These are phyloP conservation scores for Crenichthys baileyi DNA, from an alignment of 2,797 vertebrate genomes.

Conservation along the genomic window DNA sequence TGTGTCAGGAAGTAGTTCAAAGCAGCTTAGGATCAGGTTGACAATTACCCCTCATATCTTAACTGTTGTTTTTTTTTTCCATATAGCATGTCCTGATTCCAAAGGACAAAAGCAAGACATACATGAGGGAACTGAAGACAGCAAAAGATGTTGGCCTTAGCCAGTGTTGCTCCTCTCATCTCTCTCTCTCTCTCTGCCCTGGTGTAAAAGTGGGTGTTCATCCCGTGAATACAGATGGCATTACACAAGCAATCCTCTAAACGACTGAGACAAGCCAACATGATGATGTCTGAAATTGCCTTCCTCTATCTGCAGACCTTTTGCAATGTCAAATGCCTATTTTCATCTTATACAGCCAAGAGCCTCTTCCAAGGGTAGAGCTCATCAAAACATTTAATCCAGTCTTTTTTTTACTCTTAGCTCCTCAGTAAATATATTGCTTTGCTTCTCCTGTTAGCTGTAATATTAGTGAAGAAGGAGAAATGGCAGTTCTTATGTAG, in stretches of 20 bases:
- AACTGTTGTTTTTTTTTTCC: conserved; percentile 23
- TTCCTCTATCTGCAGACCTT: conserved; percentile 55
- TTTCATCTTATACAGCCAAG: conserved; percentile 59
- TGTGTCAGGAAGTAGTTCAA: conserved; percentile 24
- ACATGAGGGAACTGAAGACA: conserved; percentile 57
- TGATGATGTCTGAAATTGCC: conserved; percentile 70
- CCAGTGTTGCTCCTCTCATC: conserved; percentile 45
- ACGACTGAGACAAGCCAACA: conserved; percentile 74
- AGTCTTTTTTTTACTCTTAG: conserved; percentile 28
- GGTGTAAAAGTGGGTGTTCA: conserved; percentile 77
- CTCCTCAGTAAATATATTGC: conserved; percentile 28
- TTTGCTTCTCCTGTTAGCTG: conserved; percentile 33
- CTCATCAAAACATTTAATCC: conserved; percentile 45
- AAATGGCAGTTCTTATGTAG: conserved; percentile 28
- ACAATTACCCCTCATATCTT: conserved; percentile 18
- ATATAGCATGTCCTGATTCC: conserved; percentile 44
- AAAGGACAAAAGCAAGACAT: conserved; percentile 61
- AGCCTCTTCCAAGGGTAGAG: conserved; percentile 29
- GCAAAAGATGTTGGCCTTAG: conserved; percentile 68
- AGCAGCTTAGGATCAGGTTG: conserved; percentile 26
- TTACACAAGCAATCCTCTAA: conserved; percentile 83
- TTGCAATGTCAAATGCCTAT: conserved; percentile 57
- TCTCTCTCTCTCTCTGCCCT: conserved; percentile 39
- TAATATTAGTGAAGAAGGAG: conserved; percentile 24
- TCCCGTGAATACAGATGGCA: conserved; percentile 83